These are phyloP conservation scores for Myiagra hebetior DNA, from an alignment of 2,113 vertebrate species.

Conservation along the genomic window DNA sequence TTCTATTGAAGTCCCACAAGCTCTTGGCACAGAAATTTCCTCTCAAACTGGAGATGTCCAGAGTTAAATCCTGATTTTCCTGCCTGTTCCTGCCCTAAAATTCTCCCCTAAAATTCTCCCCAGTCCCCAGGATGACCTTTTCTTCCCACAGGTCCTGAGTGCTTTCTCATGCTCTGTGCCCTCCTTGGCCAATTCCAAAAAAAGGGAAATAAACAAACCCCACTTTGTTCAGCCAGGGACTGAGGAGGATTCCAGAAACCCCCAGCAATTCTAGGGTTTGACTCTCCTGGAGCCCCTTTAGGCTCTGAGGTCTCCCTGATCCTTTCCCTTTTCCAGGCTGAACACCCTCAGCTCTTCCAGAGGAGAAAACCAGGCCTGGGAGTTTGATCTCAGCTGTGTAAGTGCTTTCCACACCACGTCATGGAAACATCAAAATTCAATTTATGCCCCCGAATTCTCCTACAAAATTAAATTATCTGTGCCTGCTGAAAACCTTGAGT, in stretches of 20 bases:
- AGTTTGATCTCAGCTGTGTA: neutral
- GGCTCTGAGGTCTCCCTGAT: neutral
- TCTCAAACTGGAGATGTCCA: neutral
- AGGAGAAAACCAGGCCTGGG: neutral
- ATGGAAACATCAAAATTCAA: neutral
- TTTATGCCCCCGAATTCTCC: neutral
- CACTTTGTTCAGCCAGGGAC: neutral
- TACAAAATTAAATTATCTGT: neutral
- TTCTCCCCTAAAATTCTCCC: neutral
- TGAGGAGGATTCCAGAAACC: neutral
- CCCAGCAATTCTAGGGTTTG: neutral
- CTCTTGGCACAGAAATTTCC: neutral
- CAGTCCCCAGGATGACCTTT: neutral
- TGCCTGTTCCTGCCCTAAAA: neutral
- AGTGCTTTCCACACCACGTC: neutral
- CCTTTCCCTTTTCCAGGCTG: neutral
- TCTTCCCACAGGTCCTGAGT: neutral
- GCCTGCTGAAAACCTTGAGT: neutral
- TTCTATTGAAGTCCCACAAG: neutral
- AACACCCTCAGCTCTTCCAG: neutral
- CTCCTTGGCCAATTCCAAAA: neutral
- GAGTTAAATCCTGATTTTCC: neutral
- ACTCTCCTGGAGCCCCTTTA: neutral
- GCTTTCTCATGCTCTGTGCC: slow-evolving; percentile 9
- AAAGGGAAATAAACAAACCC: neutral